Evolutionary conservation across 2,888 invertebrate species (phyloP).

Genomic region (Ceraclea dissimilis): DNA sequence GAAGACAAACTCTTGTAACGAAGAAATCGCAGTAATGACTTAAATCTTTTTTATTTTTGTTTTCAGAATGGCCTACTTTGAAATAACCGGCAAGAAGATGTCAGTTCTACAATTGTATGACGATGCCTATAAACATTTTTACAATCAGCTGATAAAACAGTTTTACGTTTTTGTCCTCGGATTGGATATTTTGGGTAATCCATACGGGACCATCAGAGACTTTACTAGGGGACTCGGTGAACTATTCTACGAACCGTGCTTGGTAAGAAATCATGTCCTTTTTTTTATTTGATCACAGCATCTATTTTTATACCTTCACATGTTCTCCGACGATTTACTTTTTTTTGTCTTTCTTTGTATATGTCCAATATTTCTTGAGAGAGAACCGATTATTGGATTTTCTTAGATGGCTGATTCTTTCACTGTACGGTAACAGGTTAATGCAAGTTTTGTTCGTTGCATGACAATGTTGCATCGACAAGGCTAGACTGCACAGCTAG

Average conservation of each 20-base stretch:
- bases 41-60: neutral
- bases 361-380: too few species aligned
- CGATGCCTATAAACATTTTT: conserved; percentile 57
- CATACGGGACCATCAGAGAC: conserved; percentile 59
- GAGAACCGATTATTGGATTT: too few species aligned
- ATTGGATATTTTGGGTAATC: conserved; percentile 72
- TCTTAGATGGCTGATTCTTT: too few species aligned
- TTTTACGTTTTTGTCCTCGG: conserved; percentile 73
- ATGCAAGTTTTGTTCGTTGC: too few species aligned
- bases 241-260: conserved; percentile 54
- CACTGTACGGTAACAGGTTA: too few species aligned
- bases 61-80: conserved; percentile 60
- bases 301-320: too few species aligned
- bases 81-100: conserved; percentile 51
- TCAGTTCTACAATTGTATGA: conserved; percentile 43
- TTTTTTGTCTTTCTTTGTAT: too few species aligned
- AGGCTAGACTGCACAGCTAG: too few species aligned
- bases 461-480: too few species aligned
- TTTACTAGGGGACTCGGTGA: conserved; percentile 53
- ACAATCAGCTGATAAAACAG: conserved; percentile 68
- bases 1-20: too few species aligned
- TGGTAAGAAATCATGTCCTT: conserved; percentile 38
- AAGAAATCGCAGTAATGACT: too few species aligned
- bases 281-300: neutral
- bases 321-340: too few species aligned